Conservation (phyloP, 2,113 vertebrate genomes). For the Cottus gobio region DNA sequence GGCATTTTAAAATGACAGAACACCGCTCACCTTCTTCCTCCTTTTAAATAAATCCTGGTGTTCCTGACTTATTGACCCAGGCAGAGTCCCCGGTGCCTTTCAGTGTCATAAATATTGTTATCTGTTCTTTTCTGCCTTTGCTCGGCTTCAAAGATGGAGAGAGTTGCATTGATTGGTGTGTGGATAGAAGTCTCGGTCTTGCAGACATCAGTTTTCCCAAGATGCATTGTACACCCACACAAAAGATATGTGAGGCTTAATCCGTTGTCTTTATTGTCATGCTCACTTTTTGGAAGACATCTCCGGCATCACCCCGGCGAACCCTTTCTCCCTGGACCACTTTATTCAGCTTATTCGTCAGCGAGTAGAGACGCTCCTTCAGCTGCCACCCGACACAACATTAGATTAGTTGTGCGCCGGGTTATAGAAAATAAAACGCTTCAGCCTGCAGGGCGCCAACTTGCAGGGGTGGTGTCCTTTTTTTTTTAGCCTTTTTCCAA, state of each 20-base stretch:
- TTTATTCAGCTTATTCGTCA: conserved; percentile 50
- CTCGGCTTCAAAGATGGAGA: conserved; percentile 22
- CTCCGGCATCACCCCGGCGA: background rate
- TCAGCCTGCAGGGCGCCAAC: background rate
- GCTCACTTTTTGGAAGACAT: background rate
- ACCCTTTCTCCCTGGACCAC: background rate
- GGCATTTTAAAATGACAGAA: conserved; percentile 4
- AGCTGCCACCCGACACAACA: conserved; percentile 17
- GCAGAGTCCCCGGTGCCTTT: conserved; percentile 26
- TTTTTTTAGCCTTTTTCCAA: background rate
- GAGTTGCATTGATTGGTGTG: conserved; percentile 20
- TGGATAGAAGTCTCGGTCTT: background rate
- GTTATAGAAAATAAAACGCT: conserved; percentile 36
- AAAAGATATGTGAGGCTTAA: background rate
- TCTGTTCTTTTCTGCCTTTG: conserved; percentile 31
- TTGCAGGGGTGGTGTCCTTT: background rate
- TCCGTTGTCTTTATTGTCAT: background rate
- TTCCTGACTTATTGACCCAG: background rate
- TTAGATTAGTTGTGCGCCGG: conserved; percentile 37
- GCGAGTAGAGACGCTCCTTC: conserved; percentile 33
- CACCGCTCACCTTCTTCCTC: background rate
- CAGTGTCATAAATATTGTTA: conserved; percentile 21
- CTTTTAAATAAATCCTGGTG: background rate
- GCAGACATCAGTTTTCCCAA: background rate
- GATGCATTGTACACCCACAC: background rate